Evolutionary conservation across 2,797 vertebrate genomes (phyloP).

Genomic region (Erithacus rubecula): DNA sequence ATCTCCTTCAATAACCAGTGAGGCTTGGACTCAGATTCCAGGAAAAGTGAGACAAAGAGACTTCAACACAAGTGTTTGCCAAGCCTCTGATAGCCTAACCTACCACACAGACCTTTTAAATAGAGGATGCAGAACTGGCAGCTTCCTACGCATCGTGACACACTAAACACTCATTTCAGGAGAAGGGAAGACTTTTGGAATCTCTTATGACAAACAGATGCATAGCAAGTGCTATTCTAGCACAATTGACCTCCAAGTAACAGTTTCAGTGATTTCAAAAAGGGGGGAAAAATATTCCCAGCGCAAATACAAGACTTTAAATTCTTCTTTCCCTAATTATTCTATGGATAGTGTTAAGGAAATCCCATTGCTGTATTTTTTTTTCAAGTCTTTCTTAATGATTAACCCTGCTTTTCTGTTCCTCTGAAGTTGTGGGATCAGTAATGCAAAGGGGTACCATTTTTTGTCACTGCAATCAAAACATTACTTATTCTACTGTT

Average conservation of each 20-base stretch:
- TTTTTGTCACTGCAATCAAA: not conserved
- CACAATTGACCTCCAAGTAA: not conserved
- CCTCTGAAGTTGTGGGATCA: not conserved
- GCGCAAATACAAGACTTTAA: not conserved
- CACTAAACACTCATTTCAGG: not conserved
- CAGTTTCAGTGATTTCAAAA: not conserved
- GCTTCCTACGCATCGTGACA: not conserved
- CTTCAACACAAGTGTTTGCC: not conserved
- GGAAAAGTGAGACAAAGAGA: not conserved
- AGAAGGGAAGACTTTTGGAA: not conserved
- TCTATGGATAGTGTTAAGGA: not conserved
- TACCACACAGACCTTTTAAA: not conserved
- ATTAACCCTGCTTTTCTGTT: not conserved
- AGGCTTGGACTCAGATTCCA: not conserved
- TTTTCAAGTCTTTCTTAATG: not conserved
- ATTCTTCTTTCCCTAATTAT: not conserved
- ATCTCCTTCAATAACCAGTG: not conserved
- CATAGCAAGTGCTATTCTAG: not conserved
- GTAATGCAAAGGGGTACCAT: not conserved
- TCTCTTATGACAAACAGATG: rapidly evolving
- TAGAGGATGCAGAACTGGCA: not conserved
- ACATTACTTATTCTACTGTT: not conserved
- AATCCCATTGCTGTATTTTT: not conserved
- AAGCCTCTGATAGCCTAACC: not conserved
- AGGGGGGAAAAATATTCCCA: not conserved